Percentiles rank a stretch among this genome's conserved stretches.
These are phyloP conservation scores for Dinoponera quadriceps DNA, from an alignment of 1,140 invertebrate genomes.

Conservation along the genomic window DNA sequence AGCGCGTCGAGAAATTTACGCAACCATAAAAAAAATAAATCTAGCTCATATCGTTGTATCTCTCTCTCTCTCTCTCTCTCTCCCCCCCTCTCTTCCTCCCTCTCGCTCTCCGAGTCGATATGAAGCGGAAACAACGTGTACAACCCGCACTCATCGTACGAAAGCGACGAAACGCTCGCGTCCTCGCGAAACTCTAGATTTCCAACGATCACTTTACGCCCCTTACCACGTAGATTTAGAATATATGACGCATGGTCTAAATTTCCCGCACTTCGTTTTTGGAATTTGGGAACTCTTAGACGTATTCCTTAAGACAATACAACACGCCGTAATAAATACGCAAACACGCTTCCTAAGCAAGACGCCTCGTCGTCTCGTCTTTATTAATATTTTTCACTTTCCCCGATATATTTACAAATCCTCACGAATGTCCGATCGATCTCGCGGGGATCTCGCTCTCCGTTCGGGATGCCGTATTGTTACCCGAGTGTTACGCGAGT, in stretches of 20 bases:
- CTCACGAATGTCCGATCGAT: background rate
- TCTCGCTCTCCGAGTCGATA: too few species aligned
- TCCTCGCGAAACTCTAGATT: slow-evolving; percentile 3
- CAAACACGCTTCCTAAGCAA: too few species aligned
- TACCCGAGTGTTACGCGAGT: too few species aligned
- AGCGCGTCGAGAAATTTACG: background rate
- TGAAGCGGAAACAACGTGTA: background rate
- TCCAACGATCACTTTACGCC: background rate
- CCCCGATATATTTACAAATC: background rate
- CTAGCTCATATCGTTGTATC: too few species aligned
- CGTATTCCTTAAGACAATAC: background rate
- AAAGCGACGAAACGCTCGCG: background rate
- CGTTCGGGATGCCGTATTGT: too few species aligned
- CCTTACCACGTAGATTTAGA: background rate
- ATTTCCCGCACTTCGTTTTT: background rate
- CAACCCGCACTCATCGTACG: background rate
- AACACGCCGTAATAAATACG: too few species aligned
- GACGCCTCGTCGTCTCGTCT: too few species aligned
- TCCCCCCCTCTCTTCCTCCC: too few species aligned
- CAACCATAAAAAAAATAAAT: background rate
- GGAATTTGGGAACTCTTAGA: slow-evolving; percentile 7
- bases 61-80: too few species aligned
- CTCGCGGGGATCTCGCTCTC: background rate
- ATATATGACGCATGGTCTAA: background rate
- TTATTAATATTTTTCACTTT: too few species aligned